Evolutionary conservation across 2,113 vertebrate genomes (phyloP), one percentile per base, ranked within the genome.

Genomic region (Lamprotornis superbus): DNA sequence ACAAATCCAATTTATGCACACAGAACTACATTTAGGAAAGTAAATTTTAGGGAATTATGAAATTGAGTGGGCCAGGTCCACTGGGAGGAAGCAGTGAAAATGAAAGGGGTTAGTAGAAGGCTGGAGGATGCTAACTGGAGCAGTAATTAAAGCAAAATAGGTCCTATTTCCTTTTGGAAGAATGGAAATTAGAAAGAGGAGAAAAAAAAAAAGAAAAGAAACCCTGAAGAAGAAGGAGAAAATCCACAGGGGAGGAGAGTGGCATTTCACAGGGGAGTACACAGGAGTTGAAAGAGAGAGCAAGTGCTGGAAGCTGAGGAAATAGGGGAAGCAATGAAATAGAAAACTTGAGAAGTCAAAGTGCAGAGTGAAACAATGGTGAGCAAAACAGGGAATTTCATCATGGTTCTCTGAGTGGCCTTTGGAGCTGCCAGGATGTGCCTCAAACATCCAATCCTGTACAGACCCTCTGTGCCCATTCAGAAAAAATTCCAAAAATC

Each of bases 41-140:
- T 71, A 96, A 95, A 95, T 94, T 95, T 68, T 79, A 53, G 83
- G 77, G 83, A 95, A 89, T 93, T 84, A 78, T 31, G 49, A 84
- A 92, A 94, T 44, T 64, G 90, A 94, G 85, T 76, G 85, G 68
- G 55, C 52, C 55, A 94, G 65, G 49, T 94, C 91, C 57, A 84
- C 16, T 83, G 96, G 77, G 85, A 95, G 93, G 93, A 95, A 90
- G 52, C 46, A 40, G 13, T 71, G 70, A 74, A 94, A 95, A 94
- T 96, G 55, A 96, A 94, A 96, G 49, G 80, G 17, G 21, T 63
- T 81, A 40, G 83, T 81, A 79, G 61, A 85, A 95, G 50, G 49
- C 76, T 90, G 33, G 83, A 90, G 84, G 46, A 75, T 80, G 80
- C 49, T 19, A 87, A 94, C 17, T 79, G 42, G 46, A 89, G 55